Percentiles rank a stretch among this genome's conserved stretches.
These are phyloP conservation scores for Macrotus californicus DNA, from an alignment of 2,113 vertebrate species.

Conservation along the genomic window DNA sequence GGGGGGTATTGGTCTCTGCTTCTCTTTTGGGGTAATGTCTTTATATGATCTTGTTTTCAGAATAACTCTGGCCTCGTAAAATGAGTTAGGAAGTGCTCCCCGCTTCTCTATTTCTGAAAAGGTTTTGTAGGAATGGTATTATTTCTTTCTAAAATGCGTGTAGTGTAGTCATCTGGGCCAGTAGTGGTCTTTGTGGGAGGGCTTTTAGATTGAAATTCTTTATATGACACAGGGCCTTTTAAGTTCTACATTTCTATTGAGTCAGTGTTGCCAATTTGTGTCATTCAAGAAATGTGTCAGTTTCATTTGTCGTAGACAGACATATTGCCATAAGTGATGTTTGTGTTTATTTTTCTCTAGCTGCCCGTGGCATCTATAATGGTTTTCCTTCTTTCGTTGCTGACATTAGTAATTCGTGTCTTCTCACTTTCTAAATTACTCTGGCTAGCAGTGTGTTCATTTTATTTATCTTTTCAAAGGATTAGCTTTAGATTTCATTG, in stretches of 20 bases:
- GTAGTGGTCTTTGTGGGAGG: background rate
- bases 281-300: background rate
- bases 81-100: background rate
- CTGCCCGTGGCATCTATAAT: background rate
- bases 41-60: background rate
- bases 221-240: background rate
- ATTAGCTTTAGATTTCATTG: background rate
- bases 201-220: background rate
- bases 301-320: background rate
- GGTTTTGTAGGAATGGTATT: background rate
- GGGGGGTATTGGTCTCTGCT: background rate
- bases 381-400: background rate
- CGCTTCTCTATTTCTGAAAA: background rate
- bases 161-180: background rate
- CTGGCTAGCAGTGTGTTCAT: background rate
- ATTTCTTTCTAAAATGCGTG: background rate
- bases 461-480: background rate
- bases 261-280: background rate
- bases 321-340: background rate
- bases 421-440: background rate
- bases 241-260: background rate
- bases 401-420: background rate
- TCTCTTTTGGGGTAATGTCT: constrained; percentile 14
- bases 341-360: background rate
- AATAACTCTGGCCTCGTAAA: background rate